A percentile compares a stretch with the other conserved stretches of the same genome.
Conservation (phyloP, 2,888 invertebrate genomes). For the Erynnis tages region DNA sequence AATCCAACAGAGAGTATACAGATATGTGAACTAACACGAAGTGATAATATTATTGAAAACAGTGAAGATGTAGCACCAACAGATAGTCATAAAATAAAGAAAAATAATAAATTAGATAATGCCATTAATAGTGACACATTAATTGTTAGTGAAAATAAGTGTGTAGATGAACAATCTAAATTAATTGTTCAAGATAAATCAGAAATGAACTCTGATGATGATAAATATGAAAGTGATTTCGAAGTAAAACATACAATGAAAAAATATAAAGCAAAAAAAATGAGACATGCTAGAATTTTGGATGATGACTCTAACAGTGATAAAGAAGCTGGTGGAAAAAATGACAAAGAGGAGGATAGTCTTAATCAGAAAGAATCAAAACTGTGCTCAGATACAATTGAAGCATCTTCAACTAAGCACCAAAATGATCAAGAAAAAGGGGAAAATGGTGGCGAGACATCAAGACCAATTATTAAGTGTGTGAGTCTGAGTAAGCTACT, state of each 20-base stretch:
- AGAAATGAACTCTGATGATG: background rate
- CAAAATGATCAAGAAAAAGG: background rate
- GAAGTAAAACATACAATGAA: background rate
- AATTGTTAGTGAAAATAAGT: no score
- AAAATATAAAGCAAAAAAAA: slow-evolving; percentile 33
- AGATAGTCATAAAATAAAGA: no score
- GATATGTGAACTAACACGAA: no score
- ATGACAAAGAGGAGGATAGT: no score
- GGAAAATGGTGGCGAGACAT: slow-evolving; percentile 11
- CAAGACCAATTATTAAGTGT: slow-evolving; percentile 63
- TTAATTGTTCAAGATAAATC: background rate
- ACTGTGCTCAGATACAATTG: background rate
- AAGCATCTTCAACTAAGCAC: background rate
- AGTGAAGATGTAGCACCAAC: no score
- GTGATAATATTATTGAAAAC: no score
- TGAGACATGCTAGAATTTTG: slow-evolving; percentile 37
- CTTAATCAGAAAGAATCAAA: no score
- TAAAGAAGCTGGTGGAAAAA: no score
- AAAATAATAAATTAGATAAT: no score
- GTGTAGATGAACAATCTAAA: background rate
- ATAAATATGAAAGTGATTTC: slow-evolving; percentile 4
- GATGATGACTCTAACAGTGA: slow-evolving; percentile 43
- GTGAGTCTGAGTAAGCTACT: slow-evolving; percentile 64
- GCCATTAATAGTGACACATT: background rate
- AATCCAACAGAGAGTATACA: no score